Conservation (phyloP, 2,797 vertebrate species). For the Sternarchorhynchus goeldii region DNA sequence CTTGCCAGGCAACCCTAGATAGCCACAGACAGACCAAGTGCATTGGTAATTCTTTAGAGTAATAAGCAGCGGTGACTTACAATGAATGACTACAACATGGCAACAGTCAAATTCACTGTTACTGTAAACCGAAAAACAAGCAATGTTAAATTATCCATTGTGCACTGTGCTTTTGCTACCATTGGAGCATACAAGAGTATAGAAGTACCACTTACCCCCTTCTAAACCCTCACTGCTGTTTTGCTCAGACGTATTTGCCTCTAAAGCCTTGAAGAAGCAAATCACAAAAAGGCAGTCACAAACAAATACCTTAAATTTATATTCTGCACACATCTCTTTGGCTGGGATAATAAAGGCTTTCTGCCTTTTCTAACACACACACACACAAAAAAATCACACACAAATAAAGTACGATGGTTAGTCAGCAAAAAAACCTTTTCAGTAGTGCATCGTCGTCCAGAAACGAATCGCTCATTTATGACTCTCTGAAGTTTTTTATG, state of each 20-base stretch:
- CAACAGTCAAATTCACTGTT: background rate
- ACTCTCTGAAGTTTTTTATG: conserved; percentile 65
- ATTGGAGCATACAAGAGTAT: no score
- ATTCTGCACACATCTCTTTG: background rate
- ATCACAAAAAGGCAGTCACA: conserved; percentile 17
- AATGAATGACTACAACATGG: background rate
- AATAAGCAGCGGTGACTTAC: background rate
- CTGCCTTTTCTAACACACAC: background rate
- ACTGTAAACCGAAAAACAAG: background rate
- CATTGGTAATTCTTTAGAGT: background rate
- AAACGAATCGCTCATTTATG: conserved; percentile 64
- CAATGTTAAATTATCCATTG: no score
- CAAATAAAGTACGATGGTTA: background rate
- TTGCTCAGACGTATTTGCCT: conserved; percentile 20
- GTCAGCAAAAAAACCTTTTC: conserved; percentile 38
- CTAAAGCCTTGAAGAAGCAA: conserved; percentile 14
- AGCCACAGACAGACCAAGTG: conserved; percentile 25
- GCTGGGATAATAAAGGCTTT: background rate
- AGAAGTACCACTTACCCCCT: conserved; percentile 23
- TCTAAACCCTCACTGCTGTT: conserved; percentile 9
- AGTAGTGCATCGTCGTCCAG: conserved; percentile 56
- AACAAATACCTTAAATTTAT: background rate
- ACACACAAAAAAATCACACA: background rate
- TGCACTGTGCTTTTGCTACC: no score
- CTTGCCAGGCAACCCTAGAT: conserved; percentile 34